Evolutionary conservation across 2,113 vertebrate genomes (phyloP).

Genomic region (Istiophorus platypterus): DNA sequence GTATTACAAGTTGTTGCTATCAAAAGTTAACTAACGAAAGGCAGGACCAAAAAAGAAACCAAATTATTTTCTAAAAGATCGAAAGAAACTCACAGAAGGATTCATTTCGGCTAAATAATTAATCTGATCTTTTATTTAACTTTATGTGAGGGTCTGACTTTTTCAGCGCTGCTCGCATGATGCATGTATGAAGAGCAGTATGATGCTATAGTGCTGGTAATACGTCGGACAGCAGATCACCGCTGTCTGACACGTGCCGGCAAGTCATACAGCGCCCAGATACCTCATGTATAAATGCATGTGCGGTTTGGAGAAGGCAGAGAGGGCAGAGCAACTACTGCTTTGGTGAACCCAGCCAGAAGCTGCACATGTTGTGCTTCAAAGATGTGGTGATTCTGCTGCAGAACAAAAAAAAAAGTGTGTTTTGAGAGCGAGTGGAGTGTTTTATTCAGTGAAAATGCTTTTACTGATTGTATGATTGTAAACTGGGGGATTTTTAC

Average conservation of each 20-base stretch:
- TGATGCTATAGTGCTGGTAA: constrained; percentile 6
- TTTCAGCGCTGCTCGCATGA: no score
- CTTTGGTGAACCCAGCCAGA: constrained; percentile 9
- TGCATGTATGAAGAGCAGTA: not conserved
- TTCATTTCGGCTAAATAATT: no score
- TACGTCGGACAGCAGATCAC: constrained; percentile 19
- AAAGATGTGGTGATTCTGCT: constrained; percentile 32
- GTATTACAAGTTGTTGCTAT: no score
- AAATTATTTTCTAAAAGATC: no score
- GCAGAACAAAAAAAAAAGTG: not conserved
- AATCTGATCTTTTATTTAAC: not conserved
- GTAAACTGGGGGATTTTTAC: not conserved
- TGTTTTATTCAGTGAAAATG: not conserved
- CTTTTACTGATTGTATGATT: not conserved
- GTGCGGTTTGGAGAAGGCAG: constrained; percentile 9
- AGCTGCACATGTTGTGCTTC: constrained; percentile 3
- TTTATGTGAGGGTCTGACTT: no score
- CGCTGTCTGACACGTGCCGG: no score
- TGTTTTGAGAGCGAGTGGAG: not conserved
- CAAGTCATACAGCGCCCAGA: constrained; percentile 31
- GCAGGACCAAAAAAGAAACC: no score
- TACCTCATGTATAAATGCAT: constrained; percentile 38
- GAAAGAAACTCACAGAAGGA: no score
- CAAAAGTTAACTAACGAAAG: no score
- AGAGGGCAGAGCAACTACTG: constrained; percentile 23